These are phyloP conservation scores for Sesia apiformis DNA, from an alignment of 2,888 invertebrate genomes.

Conservation along the genomic window DNA sequence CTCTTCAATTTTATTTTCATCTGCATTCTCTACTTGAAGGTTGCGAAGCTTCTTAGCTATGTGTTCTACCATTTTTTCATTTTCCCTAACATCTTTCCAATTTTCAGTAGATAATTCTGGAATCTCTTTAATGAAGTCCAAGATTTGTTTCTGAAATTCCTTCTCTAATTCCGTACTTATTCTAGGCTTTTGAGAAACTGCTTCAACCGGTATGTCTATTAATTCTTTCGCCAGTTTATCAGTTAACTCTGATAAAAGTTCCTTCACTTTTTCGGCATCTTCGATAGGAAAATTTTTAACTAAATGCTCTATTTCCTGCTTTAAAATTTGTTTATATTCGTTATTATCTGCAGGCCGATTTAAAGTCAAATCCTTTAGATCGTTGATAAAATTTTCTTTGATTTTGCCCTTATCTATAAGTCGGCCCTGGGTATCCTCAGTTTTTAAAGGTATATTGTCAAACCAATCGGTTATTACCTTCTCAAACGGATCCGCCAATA, in stretches of 20 bases:
- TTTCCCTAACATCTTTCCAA: not conserved
- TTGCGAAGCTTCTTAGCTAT: not conserved
- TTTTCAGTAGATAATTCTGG: constrained; percentile 2
- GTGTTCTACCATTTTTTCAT: not conserved
- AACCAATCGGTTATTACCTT: constrained; percentile 15
- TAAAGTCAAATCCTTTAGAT: constrained; percentile 12
- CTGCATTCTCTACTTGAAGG: constrained; percentile 7
- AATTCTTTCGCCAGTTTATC: constrained; percentile 13
- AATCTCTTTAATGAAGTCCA: constrained; percentile 11
- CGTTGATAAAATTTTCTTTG: constrained; percentile 12
- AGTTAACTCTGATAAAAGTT: constrained; percentile 8
- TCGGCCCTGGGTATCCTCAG: not conserved
- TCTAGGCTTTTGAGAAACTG: constrained; percentile 1
- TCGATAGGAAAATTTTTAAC: not conserved
- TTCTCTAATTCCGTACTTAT: not conserved
- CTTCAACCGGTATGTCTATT: constrained; percentile 7
- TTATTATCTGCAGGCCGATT: constrained; percentile 11
- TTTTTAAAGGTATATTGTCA: constrained; percentile 12
- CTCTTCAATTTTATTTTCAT: constrained; percentile 8
- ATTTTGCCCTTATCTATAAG: constrained; percentile 9
- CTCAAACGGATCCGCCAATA: constrained; percentile 13
- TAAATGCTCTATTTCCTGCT: constrained; percentile 8
- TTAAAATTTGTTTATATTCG: constrained; percentile 14
- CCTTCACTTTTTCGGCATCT: not conserved
- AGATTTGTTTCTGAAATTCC: constrained; percentile 9